Base-by-base conservation (phyloP, 2,113 vertebrate genomes). In the Pachypanchax playfairii region DNA sequence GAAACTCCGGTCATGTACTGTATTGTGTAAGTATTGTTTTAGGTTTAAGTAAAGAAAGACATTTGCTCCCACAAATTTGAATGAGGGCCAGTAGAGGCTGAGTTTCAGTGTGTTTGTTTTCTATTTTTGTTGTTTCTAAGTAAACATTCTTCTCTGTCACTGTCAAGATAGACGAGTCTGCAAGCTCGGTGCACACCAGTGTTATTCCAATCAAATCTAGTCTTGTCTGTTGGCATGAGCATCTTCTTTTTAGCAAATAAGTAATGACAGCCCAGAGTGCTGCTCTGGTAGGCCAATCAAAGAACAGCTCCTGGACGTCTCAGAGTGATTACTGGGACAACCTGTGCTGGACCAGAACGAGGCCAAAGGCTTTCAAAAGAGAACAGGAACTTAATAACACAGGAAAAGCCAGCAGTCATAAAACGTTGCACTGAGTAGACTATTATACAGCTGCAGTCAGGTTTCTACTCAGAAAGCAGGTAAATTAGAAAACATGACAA, bases 201-300 rank as follows among this genome's bases (percentile, higher is more conserved):
- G 60, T 88, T 80, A 80, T 75, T 79, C 62, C 60, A 85, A 84
- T 89, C 63, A 86, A 90, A 88, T 86, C 66, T 68, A 50, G 62
- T 68, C 54, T 69, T 75, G 78, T 89, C 87, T 77, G 74, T 77
- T 65, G 51, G 39, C 77, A 88, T 86, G 70, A 86, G 44, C 60
- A 58, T 82, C 65, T 49, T 48, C 55, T 52, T n/a, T 51, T 67
- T 63, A 33, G 44, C 39, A 79, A 91, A 91, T 80, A 72, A 80
- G 68, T 85, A 88, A 87, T 87, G 88, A 88, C 86, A 89, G 72
- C 56, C 12, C 44, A 69, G 68, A 84, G 76, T 70, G 60, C 59
- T 59, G 70, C 79, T 80, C 71, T 71, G 63, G 58, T 79, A 42
- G 70, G 70, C 85, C 79, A 87, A 89, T 90, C 80, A 88, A 75